These are phyloP conservation scores for Poeciliopsis turrubarensis DNA, from an alignment of 2,113 vertebrate species.

Conservation along the genomic window DNA sequence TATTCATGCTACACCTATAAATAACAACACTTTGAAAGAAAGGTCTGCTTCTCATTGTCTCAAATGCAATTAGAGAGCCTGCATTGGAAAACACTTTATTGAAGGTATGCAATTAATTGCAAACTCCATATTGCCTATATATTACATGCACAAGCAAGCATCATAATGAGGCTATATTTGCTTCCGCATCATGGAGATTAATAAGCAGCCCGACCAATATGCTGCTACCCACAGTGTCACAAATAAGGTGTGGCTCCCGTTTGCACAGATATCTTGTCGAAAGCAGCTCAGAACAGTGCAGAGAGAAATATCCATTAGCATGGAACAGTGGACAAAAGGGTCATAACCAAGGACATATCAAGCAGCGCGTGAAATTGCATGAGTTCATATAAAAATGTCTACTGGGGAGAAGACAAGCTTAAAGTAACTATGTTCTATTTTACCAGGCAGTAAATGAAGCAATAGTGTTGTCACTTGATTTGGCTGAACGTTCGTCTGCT, in stretches of 20 bases:
- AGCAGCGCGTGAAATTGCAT: constrained; percentile 58
- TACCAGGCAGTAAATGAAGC: constrained; percentile 20
- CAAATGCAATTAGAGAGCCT: constrained; percentile 31
- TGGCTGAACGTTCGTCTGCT: constrained; percentile 19
- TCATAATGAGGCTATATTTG: constrained; percentile 23
- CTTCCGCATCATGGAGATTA: constrained; percentile 26
- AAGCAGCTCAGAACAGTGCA: constrained; percentile 26
- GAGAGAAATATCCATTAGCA: constrained; percentile 30
- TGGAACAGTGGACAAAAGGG: constrained; percentile 37
- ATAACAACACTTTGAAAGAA: constrained; percentile 11
- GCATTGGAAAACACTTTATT: constrained; percentile 32
- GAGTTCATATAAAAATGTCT: constrained; percentile 49
- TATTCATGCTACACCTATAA: not conserved
- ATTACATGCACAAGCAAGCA: constrained; percentile 20
- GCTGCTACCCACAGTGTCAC: constrained; percentile 42
- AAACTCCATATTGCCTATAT: constrained; percentile 27
- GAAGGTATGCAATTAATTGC: constrained; percentile 40
- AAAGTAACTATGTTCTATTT: constrained; percentile 17
- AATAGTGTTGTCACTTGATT: constrained; percentile 28
- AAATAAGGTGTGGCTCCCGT: constrained; percentile 44
- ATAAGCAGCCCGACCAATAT: constrained; percentile 26
- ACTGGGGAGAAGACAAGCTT: constrained; percentile 34
- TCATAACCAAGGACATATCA: constrained; percentile 53
- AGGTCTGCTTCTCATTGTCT: not conserved
- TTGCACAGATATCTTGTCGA: constrained; percentile 42